Conservation (phyloP, 1,140 invertebrate genomes). For the Sweltsa coloradensis region DNA sequence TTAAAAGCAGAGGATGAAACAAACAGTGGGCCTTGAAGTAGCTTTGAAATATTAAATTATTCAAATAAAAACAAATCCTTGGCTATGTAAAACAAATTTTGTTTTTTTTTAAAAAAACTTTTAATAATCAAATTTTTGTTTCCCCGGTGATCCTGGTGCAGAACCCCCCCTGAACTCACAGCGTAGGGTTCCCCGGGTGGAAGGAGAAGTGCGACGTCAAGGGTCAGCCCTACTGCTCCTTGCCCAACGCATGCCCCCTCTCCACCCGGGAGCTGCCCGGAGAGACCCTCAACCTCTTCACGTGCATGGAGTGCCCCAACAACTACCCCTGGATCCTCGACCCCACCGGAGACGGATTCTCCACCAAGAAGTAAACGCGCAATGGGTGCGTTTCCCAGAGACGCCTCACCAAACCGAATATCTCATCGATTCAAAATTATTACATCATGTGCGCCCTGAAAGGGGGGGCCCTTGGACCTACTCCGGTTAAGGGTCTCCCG, state of each 20-base stretch:
- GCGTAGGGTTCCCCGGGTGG: slow-evolving; percentile 85
- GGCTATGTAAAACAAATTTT: too few relatives aligned
- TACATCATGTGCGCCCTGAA: too few relatives aligned
- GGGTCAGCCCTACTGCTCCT: slow-evolving; percentile 80
- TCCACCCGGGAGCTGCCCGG: slow-evolving; percentile 83
- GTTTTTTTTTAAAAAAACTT: too few relatives aligned
- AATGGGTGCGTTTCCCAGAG: neutral
- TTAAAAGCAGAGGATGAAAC: too few relatives aligned
- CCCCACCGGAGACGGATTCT: slow-evolving; percentile 87
- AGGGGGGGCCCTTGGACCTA: too few relatives aligned
- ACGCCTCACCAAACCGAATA: too few relatives aligned
- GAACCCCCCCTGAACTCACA: slow-evolving; percentile 78
- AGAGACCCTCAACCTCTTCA: slow-evolving; percentile 83
- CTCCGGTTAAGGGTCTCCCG: too few relatives aligned
- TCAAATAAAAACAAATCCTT: too few relatives aligned
- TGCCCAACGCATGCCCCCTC: slow-evolving; percentile 80
- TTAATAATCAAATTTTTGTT: too few relatives aligned
- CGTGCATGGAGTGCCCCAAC: slow-evolving; percentile 90
- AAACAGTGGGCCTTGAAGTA: too few relatives aligned
- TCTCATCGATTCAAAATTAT: too few relatives aligned
- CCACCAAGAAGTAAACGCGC: slow-evolving; percentile 49
- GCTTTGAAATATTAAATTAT: too few relatives aligned
- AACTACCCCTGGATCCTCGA: slow-evolving; percentile 93
- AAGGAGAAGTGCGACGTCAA: slow-evolving; percentile 93
- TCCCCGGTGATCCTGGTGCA: slow-evolving; percentile 90